Conservation (phyloP, 2,888 invertebrate species). For the Euzetes globulus region DNA sequence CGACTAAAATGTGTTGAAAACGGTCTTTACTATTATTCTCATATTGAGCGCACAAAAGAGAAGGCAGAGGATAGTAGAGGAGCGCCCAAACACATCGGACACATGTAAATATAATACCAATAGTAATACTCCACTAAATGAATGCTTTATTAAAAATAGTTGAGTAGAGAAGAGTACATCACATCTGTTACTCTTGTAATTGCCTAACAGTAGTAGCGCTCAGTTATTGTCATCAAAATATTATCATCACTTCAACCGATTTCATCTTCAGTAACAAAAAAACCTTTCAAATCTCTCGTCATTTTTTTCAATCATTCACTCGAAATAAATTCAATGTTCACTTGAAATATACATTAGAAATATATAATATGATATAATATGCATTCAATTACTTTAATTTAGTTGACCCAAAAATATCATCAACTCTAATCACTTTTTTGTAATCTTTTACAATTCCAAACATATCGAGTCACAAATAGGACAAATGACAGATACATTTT, state of each 20-base stretch:
- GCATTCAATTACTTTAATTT: too few species aligned
- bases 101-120: conserved; percentile 21
- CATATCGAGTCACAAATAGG: too few species aligned
- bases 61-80: background rate
- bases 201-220: background rate
- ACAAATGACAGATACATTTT: too few species aligned
- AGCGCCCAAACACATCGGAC: background rate
- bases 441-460: too few species aligned
- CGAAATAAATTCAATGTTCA: too few species aligned
- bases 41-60: conserved; percentile 1
- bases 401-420: too few species aligned
- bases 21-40: conserved; percentile 2
- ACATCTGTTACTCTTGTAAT: conserved; percentile 23
- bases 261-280: background rate
- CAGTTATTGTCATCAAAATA: background rate
- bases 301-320: background rate
- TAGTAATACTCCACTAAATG: background rate
- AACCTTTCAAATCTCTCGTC: background rate
- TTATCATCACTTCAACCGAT: conserved; percentile 2
- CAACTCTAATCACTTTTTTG: too few species aligned
- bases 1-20: conserved; percentile 23
- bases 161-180: conserved; percentile 12
- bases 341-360: too few species aligned
- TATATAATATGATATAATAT: too few species aligned
- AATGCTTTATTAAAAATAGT: conserved; percentile 30